Evolutionary conservation across 35 echinoderm and acorn worm species (phyloP).

Genomic region (Apostichopus californicus): DNA sequence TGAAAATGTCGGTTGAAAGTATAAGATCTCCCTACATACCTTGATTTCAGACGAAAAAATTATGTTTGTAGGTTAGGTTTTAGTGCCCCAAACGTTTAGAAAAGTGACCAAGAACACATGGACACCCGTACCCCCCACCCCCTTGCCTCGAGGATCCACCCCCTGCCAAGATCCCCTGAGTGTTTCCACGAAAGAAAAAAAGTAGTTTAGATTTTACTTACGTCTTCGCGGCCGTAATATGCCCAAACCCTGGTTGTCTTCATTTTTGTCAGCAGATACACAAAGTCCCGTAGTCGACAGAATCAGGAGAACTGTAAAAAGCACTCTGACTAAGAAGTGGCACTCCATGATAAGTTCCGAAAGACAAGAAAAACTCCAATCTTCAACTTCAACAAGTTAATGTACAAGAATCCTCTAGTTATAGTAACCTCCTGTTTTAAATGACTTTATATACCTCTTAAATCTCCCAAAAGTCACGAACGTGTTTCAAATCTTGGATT

Average conservation of each 20-base stretch:
- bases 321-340: background rate
- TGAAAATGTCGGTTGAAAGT: no score
- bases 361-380: background rate
- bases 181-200: no score
- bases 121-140: no score
- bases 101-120: no score
- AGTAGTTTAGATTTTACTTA: background rate
- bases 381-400: background rate
- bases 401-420: background rate
- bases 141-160: no score
- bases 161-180: no score
- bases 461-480: background rate
- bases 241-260: background rate
- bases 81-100: no score
- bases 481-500: background rate
- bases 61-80: no score
- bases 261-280: background rate
- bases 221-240: constrained; percentile 27
- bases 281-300: constrained; percentile 11
- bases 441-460: background rate
- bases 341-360: constrained; percentile 34
- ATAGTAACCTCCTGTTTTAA: background rate
- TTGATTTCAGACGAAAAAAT: no score
- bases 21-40: no score
- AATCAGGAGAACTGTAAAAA: background rate